Base-by-base conservation (phyloP, 2,797 vertebrate species). In the Eulemur mongoz region DNA sequence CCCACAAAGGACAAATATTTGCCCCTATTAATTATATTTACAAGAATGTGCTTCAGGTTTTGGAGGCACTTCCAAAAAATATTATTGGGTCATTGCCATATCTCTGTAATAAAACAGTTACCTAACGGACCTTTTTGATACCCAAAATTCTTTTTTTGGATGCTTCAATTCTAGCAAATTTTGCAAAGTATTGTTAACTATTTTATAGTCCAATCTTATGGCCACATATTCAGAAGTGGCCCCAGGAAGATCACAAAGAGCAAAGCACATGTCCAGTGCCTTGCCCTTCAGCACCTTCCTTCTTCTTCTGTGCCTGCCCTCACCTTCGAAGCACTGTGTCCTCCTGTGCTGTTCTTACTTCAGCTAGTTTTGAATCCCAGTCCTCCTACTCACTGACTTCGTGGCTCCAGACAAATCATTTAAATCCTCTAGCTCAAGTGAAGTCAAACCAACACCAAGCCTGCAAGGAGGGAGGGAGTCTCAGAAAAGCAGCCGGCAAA, bases 11-110 rank as follows among this genome's bases (percentile, higher is more conserved):
- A 83, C 69, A 97, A 97, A 96, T 95, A 96, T 91, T 91, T 97
- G 94, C 91, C 70, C 40, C 70, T 32, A 72, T 91, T 94, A 93
- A 95, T 97, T 95, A 78, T 89, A 95, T 97, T 97, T 97, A 95
- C 12, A 86, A 79, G 52, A 83, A 95, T 52, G 38, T 79, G 92
- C 70, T 61, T 78, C 35, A 30, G 67, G 32, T 91, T 89, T 95
- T 67, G 78, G 88, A 82, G 54, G 32, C 13, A 89, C 38, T 91
- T 94, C 40, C 63, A 54, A 89, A 89, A 95, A 89, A 63, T 86
- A 83, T 92, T 92, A 75, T 11, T 91, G 91, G 93, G 69, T 89
- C 85, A 45, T 48, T 61, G 88, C 73, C 90, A 91, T n/a, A 67
- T 88, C 32, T 78, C 69, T 76, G 69, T 35, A 94, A 95, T 83